Evolutionary conservation across 2,113 vertebrate genomes (phyloP), one percentile per base, ranked within the genome.

Genomic region (Clarias macrocephalus): DNA sequence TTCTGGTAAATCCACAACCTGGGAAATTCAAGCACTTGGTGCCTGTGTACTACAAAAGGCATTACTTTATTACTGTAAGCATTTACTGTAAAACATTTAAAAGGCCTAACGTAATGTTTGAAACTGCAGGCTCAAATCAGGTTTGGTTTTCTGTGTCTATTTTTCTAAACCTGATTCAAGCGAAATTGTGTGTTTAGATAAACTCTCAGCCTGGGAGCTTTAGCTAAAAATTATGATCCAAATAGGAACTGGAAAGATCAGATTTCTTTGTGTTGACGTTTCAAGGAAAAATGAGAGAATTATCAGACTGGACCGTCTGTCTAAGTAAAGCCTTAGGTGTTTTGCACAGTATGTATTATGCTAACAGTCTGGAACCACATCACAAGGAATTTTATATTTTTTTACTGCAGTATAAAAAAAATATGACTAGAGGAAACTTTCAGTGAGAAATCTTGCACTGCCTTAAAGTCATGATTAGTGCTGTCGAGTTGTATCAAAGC

Each of bases 401-500:
- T 60, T 81, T 82, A 54, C 33, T 56, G 59, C 54, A 85, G n/a
- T 80, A 65, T 7, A 1, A 10, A 73, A 73, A 73, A 89, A 81
- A 82, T 33, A 56, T 79, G 76, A 62, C 70, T n/a, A n/a, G 11
- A 59, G n/a, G 60, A 86, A 80, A 66, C 19, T 37, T 48, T 79
- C 60, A 79, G 48, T 76, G 23, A 59, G 59, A 42, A 76, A 76
- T 87, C 60, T 75, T 19, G 37, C 11, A 84, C 82, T 81, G 82
- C 57, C 25, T 59, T 68, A 19, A 62, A 56, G 52, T 48, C 52
- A n/a, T 18, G 70, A n/a, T n/a, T n/a, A n/a, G n/a, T n/a, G n/a
- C n/a, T n/a, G n/a, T n/a, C n/a, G n/a, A 73, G 54, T 76, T 48
- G n/a, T 54, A 76, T 23, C 16, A 52, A 82, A 62, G 33, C 82